These are phyloP conservation scores for Toxotes lorentzi DNA, from an alignment of 2,797 vertebrate species.

Conservation along the genomic window DNA sequence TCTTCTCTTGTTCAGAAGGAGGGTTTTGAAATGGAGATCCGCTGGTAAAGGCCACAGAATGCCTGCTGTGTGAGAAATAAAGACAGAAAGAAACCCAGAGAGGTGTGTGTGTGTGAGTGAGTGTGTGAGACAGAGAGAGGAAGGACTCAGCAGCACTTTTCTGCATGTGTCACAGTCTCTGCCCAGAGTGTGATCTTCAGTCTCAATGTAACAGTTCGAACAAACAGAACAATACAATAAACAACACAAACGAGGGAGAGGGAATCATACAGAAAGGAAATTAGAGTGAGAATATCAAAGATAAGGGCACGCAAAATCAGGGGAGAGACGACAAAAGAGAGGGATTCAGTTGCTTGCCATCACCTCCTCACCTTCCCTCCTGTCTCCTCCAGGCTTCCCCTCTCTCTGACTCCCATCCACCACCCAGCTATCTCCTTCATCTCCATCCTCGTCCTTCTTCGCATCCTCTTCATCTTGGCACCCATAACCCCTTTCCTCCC, in stretches of 20 bases:
- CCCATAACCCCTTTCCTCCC: constrained; percentile 29
- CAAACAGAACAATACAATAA: constrained; percentile 30
- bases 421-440: constrained; percentile 21
- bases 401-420: constrained; percentile 15
- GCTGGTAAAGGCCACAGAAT: constrained; percentile 59
- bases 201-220: constrained; percentile 44
- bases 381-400: constrained; percentile 40
- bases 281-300: constrained; percentile 23
- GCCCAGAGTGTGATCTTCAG: constrained; percentile 49
- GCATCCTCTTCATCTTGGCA: constrained; percentile 18
- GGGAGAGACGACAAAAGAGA: constrained; percentile 8
- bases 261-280: constrained; percentile 15
- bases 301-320: constrained; percentile 12
- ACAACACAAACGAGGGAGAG: not conserved
- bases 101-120: constrained; percentile 40
- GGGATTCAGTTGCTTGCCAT: constrained; percentile 10
- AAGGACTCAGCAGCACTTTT: constrained; percentile 30
- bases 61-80: constrained; percentile 67
- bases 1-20: constrained; percentile 42
- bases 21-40: constrained; percentile 77
- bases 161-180: constrained; percentile 53
- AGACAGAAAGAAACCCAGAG: constrained; percentile 54
- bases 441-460: constrained; percentile 22
- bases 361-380: constrained; percentile 14
- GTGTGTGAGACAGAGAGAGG: constrained; percentile 34